Base-by-base conservation (phyloP, 2,797 vertebrate genomes). In the Pseudochromis fuscus region DNA sequence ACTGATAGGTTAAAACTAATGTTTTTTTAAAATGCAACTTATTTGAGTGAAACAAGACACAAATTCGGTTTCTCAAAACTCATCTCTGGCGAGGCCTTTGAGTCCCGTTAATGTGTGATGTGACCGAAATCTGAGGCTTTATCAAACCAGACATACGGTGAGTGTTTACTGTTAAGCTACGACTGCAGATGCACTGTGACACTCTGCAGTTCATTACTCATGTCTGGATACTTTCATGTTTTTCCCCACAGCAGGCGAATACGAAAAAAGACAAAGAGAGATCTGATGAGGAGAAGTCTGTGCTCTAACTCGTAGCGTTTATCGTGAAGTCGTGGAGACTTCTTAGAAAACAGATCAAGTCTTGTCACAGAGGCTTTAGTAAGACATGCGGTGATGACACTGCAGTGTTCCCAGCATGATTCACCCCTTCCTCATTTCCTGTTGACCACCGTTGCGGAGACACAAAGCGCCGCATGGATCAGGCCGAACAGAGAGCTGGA, bases 361-460 rank as follows among this genome's bases (percentile, higher is more conserved):
- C 59, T 33, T 53, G 59, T 60, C 65, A 88, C 66, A 72, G 72
- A 75, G 76, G 28, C 55, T 71, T 75, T 31, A 78, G 68, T 81
- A 69, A 79, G 67, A 76, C 3, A 1, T 28, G 71, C 42, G 51
- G 56, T 10, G 52, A 66, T 67, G 79, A 80, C 66, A 50, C 52
- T 19, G 58, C 75, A 46, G 62, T 37, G 67, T 15, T 79, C 69
- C 53, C 66, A 30, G 64, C 30, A 65, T 88, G 89, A 90, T 76
- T 89, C 89, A 88, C 55, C 74, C 71, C 75, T 40, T 79, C 74
- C 71, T 87, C 85, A 82, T 80, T 87, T 92, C 89, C 87, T 91
- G 87, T 90, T 86, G 83, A 81, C 82, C 83, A 68, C 55, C 74
- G 58, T 64, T 83, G 52, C 33, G 19, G 66, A 76, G 72, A 18